Conservation (phyloP, 2,113 vertebrate species). For the Morone saxatilis region DNA sequence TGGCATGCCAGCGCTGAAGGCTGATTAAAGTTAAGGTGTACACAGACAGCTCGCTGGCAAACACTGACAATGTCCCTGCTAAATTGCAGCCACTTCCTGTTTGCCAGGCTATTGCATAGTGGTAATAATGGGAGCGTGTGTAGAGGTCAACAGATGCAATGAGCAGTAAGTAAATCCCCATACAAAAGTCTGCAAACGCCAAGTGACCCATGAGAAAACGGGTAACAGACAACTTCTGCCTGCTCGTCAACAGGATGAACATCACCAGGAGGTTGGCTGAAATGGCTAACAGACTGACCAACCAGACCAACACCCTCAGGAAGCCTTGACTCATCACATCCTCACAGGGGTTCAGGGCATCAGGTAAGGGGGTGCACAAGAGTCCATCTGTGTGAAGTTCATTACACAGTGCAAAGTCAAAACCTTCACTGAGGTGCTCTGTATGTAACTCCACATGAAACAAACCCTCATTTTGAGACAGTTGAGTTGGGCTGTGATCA, state of each 20-base stretch:
- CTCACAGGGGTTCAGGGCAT: constrained; percentile 94
- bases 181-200: constrained; percentile 93
- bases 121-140: constrained; percentile 90
- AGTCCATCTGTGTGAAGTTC: constrained; percentile 71
- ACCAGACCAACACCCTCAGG: constrained; percentile 89
- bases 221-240: constrained; percentile 90
- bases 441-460: constrained; percentile 50
- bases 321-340: constrained; percentile 92
- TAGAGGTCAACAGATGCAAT: constrained; percentile 90
- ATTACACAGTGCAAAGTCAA: constrained; percentile 87
- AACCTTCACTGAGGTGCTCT: constrained; percentile 79
- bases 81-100: constrained; percentile 89
- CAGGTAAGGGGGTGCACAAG: constrained; percentile 87
- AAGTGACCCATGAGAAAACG: constrained; percentile 93
- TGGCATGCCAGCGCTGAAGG: constrained; percentile 91
- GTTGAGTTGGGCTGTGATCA: not conserved
- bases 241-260: constrained; percentile 89
- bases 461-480: constrained; percentile 24
- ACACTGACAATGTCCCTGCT: constrained; percentile 90
- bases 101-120: constrained; percentile 93
- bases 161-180: constrained; percentile 91
- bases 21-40: constrained; percentile 91
- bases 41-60: constrained; percentile 91
- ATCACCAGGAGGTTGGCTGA: constrained; percentile 90
- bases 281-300: constrained; percentile 90